Evolutionary conservation across 2,113 vertebrate genomes (phyloP), one percentile per base, ranked within the genome.

Genomic region (Notarius lentiginosus): DNA sequence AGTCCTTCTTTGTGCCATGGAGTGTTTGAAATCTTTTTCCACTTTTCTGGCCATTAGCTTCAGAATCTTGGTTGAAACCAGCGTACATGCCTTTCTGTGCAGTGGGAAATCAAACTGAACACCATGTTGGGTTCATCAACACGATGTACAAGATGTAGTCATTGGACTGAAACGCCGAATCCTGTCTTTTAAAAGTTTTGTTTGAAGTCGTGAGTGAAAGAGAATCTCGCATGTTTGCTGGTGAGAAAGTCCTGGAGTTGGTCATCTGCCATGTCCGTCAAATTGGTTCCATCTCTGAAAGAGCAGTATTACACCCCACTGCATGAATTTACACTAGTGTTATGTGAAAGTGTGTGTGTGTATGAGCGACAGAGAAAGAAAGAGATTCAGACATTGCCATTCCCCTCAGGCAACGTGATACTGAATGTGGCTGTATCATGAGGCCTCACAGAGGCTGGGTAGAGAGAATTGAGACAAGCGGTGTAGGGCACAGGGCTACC

Each of bases 401-500:
- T 86, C 65, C 76, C 70, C 24, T 83, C 30, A 58, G 65, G 53
- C 66, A 14, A 51, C n/a, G 20, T 20, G 4, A 55, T 85, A 55
- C 77, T 88, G 89, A 92, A 91, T 88, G 85, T 88, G 85, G 75
- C 76, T 82, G 56, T 79, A 81, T 84, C 30, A 66, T 73, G 9
- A 51, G 30, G 79, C 87, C 91, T 84, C 77, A 65, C 58, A 47
- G 41, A 70, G 27, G 72, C 83, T 60, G 30, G 56, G 80, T 81
- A 83, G 82, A 86, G 88, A 89, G 84, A 89, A 92, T 87, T 17
- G 61, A 90, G 89, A 91, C 76, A 81, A 70, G 75, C 80, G 6
- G 65, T 88, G 87, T 68, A 82, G 61, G 90, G 91, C 88, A 88
- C 90, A 87, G 90, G 89, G 61, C 89, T 90, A 88, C 89, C 88